phyloP scores from a whole-genome alignment of 2,113 vertebrate species.

The Callorhinus ursinus region DNA sequence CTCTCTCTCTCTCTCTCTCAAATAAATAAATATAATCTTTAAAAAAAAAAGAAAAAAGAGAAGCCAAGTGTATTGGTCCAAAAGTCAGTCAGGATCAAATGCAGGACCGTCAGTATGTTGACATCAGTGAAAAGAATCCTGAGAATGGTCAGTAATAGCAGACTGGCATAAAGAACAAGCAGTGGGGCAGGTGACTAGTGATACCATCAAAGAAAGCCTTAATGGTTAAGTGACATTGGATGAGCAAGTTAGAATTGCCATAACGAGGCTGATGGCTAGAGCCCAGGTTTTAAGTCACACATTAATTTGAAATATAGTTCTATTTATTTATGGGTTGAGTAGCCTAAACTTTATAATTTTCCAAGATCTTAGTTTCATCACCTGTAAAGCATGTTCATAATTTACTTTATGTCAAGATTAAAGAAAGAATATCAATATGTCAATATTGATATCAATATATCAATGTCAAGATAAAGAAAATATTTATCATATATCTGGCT shows the following conservation, averaged over 20 bases:
- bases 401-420: not conserved
- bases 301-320: not conserved
- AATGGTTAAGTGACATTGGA: not conserved
- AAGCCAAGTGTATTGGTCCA: not conserved
- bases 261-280: not conserved
- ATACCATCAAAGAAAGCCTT: not conserved
- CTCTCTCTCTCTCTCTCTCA: not conserved
- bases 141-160: not conserved
- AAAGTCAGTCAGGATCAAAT: not conserved
- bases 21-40: not conserved
- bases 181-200: fast-evolving
- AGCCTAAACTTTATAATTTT: not conserved
- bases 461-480: not conserved
- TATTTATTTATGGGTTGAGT: not conserved
- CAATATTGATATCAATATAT: no score
- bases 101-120: not conserved
- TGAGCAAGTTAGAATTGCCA: not conserved
- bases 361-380: not conserved
- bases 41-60: not conserved
- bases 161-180: not conserved
- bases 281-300: not conserved
- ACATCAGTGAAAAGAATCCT: not conserved
- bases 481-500: not conserved
- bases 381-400: not conserved
- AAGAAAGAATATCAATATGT: not conserved